A percentile compares a stretch with the other conserved stretches of the same genome.
Evolutionary conservation across 2,113 vertebrate genomes (phyloP).

Genomic region (Herpetotheres cachinnans): DNA sequence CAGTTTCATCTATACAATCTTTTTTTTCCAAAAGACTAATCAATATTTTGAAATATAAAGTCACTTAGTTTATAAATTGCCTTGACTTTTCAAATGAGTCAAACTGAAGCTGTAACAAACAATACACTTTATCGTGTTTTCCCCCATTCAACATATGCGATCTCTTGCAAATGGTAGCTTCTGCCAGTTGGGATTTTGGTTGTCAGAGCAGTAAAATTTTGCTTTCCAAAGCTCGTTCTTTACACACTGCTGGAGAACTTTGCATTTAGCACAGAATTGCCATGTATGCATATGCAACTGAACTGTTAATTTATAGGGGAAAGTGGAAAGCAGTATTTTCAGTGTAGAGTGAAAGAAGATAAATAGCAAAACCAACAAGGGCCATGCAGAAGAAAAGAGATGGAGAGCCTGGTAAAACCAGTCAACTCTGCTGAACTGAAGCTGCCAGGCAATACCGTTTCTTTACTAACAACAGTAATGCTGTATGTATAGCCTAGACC

Average conservation of each 20-base stretch:
- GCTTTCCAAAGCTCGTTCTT: neutral
- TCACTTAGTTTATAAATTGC: neutral
- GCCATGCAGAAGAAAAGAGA: neutral
- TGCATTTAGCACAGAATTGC: neutral
- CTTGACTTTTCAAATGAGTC: neutral
- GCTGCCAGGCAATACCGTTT: neutral
- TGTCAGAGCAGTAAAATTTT: neutral
- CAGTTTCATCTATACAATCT: neutral
- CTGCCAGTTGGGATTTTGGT: neutral
- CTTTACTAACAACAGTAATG: neutral
- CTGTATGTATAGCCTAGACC: neutral
- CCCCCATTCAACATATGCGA: rapidly evolving
- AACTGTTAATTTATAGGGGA: neutral
- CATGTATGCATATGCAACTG: neutral
- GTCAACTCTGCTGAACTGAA: neutral
- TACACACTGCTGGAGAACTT: neutral
- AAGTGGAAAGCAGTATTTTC: neutral
- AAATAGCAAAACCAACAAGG: neutral
- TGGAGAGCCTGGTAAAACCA: neutral
- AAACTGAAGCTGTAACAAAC: neutral
- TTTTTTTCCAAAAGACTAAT: neutral
- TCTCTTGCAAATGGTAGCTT: neutral
- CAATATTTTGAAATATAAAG: neutral
- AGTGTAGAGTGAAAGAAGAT: neutral
- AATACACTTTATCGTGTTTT: neutral